Conservation (phyloP, 2,113 vertebrate species). For the Pygoscelis adeliae region DNA sequence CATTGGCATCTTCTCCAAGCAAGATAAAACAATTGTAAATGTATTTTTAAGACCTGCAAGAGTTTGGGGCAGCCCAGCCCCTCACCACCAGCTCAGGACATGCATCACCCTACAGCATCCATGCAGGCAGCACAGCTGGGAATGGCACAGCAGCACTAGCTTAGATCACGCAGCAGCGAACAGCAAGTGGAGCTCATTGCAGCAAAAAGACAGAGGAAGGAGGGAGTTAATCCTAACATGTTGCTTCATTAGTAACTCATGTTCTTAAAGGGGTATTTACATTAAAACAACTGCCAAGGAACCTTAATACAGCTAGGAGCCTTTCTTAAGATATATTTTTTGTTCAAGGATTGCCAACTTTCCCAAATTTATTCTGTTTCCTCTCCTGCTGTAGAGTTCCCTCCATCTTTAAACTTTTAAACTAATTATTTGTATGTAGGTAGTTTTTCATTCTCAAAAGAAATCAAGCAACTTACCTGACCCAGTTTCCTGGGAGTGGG, state of each 20-base stretch:
- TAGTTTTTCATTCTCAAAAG: neutral
- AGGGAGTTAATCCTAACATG: neutral
- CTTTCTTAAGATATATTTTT: neutral
- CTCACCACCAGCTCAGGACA: rapidly evolving
- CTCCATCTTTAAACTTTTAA: neutral
- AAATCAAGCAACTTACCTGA: neutral
- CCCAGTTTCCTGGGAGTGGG: neutral
- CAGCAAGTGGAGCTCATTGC: neutral
- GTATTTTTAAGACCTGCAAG: neutral
- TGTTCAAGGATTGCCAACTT: neutral
- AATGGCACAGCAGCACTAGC: neutral
- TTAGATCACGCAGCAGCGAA: rapidly evolving
- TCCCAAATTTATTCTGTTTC: neutral
- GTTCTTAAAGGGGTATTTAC: neutral
- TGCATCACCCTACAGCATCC: rapidly evolving
- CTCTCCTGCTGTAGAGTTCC: neutral
- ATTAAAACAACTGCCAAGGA: neutral
- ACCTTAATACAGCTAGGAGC: neutral
- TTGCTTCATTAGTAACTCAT: neutral
- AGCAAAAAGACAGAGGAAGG: neutral
- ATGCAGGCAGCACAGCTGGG: neutral
- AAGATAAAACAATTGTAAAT: neutral
- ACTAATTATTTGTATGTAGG: neutral
- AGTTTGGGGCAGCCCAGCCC: neutral
- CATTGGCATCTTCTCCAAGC: neutral